Conservation (phyloP, 2,888 invertebrate species). For the Stenoptilia bipunctidactyla region DNA sequence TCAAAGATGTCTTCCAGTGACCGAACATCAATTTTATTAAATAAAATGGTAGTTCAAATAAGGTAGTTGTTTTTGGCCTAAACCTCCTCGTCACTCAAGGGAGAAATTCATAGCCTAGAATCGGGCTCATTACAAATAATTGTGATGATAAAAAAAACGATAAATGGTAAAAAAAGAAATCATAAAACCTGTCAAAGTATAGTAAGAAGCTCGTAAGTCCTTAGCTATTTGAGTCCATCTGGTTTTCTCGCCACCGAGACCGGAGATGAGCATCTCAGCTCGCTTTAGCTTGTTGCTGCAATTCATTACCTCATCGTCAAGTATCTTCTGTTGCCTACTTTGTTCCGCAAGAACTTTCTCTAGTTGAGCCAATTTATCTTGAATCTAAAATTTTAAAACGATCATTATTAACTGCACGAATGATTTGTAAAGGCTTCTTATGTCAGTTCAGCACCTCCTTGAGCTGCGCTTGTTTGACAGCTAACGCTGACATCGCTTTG, state of each 20-base stretch:
- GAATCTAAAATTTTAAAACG: slow-evolving; percentile 32
- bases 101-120: too few relatives aligned
- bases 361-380: slow-evolving; percentile 77
- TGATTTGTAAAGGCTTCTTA: too few relatives aligned
- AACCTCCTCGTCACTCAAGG: too few relatives aligned
- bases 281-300: slow-evolving; percentile 90
- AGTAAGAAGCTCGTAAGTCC: slow-evolving; percentile 75
- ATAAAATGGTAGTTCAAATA: too few relatives aligned
- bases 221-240: slow-evolving; percentile 88
- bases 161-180: too few relatives aligned
- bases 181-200: slow-evolving; percentile 80
- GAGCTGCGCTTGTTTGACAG: slow-evolving; percentile 82
- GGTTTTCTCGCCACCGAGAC: slow-evolving; percentile 91
- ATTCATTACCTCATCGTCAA: slow-evolving; percentile 88
- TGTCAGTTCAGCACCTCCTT: slow-evolving; percentile 75
- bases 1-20: too few relatives aligned
- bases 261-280: slow-evolving; percentile 93
- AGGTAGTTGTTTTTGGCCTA: too few relatives aligned
- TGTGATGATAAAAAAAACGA: too few relatives aligned
- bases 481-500: slow-evolving; percentile 79
- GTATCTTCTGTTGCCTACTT: slow-evolving; percentile 75
- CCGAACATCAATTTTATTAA: too few relatives aligned
- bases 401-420: too few relatives aligned
- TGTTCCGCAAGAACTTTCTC: slow-evolving; percentile 79
- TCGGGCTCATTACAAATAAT: too few relatives aligned